Conservation (phyloP, 2,888 invertebrate genomes). For the Megaustenia siamemsis region DNA sequence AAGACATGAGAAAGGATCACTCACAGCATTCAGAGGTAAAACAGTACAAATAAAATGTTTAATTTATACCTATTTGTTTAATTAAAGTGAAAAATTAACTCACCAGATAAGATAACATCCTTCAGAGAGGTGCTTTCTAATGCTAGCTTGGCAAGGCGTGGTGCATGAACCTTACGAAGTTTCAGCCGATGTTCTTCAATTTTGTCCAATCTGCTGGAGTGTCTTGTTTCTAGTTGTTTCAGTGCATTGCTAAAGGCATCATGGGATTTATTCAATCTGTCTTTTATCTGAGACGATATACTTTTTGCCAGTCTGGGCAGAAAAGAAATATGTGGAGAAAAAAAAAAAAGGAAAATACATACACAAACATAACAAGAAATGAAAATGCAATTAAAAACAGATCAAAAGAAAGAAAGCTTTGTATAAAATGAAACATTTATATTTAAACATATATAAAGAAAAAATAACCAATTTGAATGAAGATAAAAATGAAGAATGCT, state of each 20-base stretch:
- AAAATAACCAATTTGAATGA: too few relatives aligned
- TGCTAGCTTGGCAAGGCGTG: conserved; percentile 89
- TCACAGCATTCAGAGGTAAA: too few relatives aligned
- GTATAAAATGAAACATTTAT: too few relatives aligned
- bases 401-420: too few relatives aligned
- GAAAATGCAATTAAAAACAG: too few relatives aligned
- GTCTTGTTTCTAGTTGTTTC: conserved; percentile 85
- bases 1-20: too few relatives aligned
- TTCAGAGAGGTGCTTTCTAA: conserved; percentile 91
- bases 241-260: conserved; percentile 88
- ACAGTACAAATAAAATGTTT: too few relatives aligned
- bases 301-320: conserved; percentile 85
- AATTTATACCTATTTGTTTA: background rate
- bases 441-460: too few relatives aligned
- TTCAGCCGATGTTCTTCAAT: conserved; percentile 87
- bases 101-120: conserved; percentile 88
- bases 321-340: background rate
- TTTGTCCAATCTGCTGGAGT: conserved; percentile 87
- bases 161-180: conserved; percentile 86
- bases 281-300: conserved; percentile 88
- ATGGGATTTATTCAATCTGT: conserved; percentile 88
- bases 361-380: too few relatives aligned
- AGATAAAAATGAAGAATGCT: too few relatives aligned
- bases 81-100: conserved; percentile 50
- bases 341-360: too few relatives aligned